A percentile compares a stretch with the other conserved stretches of the same genome.
These are phyloP conservation scores for Paracyprichromis sp. DNA, from an alignment of 2,113 vertebrate species.

Conservation along the genomic window DNA sequence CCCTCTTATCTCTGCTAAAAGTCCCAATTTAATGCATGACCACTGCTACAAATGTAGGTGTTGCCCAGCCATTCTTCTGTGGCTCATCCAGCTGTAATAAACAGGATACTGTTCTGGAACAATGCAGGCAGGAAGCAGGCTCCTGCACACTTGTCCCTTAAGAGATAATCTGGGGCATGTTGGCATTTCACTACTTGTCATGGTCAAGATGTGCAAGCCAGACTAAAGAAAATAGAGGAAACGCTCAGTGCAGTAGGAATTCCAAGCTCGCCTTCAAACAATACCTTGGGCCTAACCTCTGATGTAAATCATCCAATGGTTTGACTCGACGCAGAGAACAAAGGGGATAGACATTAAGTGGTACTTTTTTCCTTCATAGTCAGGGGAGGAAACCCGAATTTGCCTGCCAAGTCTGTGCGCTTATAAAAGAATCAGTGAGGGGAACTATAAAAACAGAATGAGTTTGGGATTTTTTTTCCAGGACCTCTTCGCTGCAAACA, in stretches of 20 bases:
- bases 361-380: not conserved
- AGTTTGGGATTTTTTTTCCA: not conserved
- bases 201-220: conserved; percentile 18
- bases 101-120: conserved; percentile 58
- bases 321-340: conserved; percentile 21
- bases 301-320: conserved; percentile 33
- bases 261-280: conserved; percentile 32
- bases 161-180: not conserved
- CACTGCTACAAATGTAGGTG: not conserved
- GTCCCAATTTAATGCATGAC: not conserved
- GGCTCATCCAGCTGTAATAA: conserved; percentile 45
- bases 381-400: not conserved
- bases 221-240: conserved; percentile 34
- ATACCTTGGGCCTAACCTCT: conserved; percentile 44
- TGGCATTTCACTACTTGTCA: conserved; percentile 23
- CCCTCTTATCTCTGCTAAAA: not conserved
- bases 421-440: not conserved
- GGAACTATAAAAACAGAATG: conserved; percentile 15
- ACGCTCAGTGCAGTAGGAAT: conserved; percentile 17
- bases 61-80: conserved; percentile 22
- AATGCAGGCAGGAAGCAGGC: conserved; percentile 56
- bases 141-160: conserved; percentile 20
- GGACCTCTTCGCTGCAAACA: not conserved
- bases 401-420: not conserved
- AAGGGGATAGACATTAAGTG: conserved; percentile 3